phyloP scores from a whole-genome alignment of 2,797 vertebrate genomes.

The Meda fulgida region DNA sequence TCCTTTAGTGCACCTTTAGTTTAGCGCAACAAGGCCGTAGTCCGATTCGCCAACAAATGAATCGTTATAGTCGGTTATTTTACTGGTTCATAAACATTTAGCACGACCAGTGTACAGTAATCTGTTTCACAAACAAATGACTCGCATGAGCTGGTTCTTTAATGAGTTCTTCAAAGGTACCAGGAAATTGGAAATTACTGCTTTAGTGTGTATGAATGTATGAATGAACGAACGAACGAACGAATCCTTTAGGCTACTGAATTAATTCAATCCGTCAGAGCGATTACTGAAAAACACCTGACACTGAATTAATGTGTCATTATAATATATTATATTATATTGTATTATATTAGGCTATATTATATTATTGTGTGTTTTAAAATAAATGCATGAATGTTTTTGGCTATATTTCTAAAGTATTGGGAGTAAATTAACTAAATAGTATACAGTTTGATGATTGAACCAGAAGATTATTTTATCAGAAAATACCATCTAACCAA shows the following conservation, averaged over 20 bases:
- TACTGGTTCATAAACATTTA: background rate
- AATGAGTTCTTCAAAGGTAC: background rate
- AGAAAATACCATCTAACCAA: background rate
- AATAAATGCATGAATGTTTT: background rate
- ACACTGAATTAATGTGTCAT: background rate
- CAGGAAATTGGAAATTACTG: background rate
- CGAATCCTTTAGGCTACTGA: background rate
- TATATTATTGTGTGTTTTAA: background rate
- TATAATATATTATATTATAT: background rate
- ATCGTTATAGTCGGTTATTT: background rate
- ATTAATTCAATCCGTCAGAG: background rate
- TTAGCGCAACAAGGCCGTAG: too few relatives aligned
- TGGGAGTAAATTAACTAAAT: background rate
- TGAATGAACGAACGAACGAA: background rate
- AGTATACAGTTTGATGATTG: background rate
- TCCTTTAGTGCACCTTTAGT: background rate
- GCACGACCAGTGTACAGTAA: too few relatives aligned
- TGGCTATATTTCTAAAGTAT: background rate
- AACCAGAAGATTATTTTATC: background rate
- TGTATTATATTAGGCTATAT: background rate
- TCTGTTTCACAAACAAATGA: background rate
- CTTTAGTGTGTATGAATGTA: background rate
- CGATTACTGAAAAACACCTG: background rate
- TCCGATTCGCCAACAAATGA: background rate
- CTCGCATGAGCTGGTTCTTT: background rate